Evolutionary conservation across 2,888 invertebrate species (phyloP).

Genomic region (Notodonta ziczac): DNA sequence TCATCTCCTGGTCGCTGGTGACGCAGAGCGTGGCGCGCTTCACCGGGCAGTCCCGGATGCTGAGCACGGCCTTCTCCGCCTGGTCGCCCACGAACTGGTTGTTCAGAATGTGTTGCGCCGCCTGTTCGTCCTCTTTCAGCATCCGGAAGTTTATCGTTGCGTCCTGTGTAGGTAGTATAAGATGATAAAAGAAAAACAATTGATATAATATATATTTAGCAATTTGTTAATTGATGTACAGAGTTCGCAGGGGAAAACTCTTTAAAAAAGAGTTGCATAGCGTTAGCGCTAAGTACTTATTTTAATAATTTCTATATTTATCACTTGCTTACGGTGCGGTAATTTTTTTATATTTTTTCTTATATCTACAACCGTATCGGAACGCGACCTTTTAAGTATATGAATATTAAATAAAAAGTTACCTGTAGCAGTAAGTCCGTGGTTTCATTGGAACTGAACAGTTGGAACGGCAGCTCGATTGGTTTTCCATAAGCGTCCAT

Average conservation of each 20-base stretch:
- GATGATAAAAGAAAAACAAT: too few species aligned
- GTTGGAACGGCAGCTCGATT: constrained; percentile 87
- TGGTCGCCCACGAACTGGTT: constrained; percentile 84
- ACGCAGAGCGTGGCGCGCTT: constrained; percentile 94
- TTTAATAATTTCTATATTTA: too few species aligned
- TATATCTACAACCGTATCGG: too few species aligned
- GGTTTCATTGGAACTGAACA: constrained; percentile 91
- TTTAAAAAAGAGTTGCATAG: too few species aligned
- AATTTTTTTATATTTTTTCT: too few species aligned
- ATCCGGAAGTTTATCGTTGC: constrained; percentile 87
- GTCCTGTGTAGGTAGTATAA: constrained; percentile 84
- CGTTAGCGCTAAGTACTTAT: too few species aligned
- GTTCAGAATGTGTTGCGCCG: constrained; percentile 89
- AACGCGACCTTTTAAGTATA: too few species aligned
- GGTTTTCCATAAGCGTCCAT: constrained; percentile 63
- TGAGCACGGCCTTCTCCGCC: constrained; percentile 88
- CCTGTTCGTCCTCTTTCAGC: constrained; percentile 90
- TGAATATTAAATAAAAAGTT: constrained; percentile 32
- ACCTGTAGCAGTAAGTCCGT: constrained; percentile 93
- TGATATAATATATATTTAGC: too few species aligned
- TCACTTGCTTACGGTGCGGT: too few species aligned
- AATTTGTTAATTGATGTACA: too few species aligned
- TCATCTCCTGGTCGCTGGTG: constrained; percentile 94
- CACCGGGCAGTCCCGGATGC: constrained; percentile 93
- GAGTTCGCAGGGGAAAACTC: too few species aligned